These are phyloP conservation scores for Helicoverpa assulta DNA, from an alignment of 2,888 invertebrate genomes.

Conservation along the genomic window DNA sequence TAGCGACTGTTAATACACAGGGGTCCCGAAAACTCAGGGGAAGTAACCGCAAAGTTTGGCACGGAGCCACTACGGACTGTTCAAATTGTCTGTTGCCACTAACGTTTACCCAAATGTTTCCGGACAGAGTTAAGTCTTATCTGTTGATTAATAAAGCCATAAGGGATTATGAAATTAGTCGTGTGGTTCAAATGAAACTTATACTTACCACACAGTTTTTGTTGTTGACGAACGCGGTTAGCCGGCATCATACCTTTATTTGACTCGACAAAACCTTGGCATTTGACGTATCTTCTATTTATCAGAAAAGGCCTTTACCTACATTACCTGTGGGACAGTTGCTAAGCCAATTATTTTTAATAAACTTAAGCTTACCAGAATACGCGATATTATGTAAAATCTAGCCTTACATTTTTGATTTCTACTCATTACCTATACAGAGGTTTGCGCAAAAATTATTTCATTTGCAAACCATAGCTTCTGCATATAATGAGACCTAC, in stretches of 20 bases:
- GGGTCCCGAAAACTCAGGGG: slow-evolving; percentile 44
- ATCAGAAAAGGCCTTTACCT: too few relatives aligned
- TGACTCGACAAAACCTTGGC: too few relatives aligned
- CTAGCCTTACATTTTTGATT: too few relatives aligned
- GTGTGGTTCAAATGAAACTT: not conserved
- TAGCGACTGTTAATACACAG: slow-evolving; percentile 57
- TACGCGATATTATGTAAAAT: too few relatives aligned
- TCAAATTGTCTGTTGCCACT: slow-evolving; percentile 58
- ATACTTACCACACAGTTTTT: not conserved
- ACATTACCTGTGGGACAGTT: too few relatives aligned
- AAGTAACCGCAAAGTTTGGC: slow-evolving; percentile 65
- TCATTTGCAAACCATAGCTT: slow-evolving; percentile 5
- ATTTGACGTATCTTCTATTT: too few relatives aligned
- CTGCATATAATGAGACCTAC: slow-evolving; percentile 10
- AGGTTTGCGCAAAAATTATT: slow-evolving; percentile 4
- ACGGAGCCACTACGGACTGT: slow-evolving; percentile 61
- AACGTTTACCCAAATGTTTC: slow-evolving; percentile 58
- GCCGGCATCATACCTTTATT: too few relatives aligned
- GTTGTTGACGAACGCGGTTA: not conserved
- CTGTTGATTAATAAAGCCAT: slow-evolving; percentile 37
- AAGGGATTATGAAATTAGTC: slow-evolving; percentile 19
- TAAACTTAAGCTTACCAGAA: too few relatives aligned
- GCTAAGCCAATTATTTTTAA: too few relatives aligned
- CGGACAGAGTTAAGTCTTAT: slow-evolving; percentile 39
- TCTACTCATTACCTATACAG: too few relatives aligned